These are phyloP conservation scores for Tylochromis polylepis DNA, from an alignment of 2,113 vertebrate species.

Conservation along the genomic window DNA sequence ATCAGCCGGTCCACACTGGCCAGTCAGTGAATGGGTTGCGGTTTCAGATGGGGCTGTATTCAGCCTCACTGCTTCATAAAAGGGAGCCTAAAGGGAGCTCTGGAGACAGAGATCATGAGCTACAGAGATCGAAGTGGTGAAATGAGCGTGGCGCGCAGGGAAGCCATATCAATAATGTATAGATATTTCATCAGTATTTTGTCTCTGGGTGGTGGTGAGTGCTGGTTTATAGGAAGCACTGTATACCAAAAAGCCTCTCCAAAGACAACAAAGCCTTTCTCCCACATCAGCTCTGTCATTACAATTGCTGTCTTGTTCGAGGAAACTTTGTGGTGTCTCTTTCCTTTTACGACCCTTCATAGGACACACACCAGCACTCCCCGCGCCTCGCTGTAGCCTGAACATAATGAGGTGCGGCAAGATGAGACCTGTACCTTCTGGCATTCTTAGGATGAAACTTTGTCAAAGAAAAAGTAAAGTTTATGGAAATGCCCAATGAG, in stretches of 20 bases:
- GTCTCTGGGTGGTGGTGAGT: not conserved
- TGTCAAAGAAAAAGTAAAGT: not conserved
- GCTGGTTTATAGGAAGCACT: not conserved
- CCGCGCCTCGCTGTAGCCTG: not conserved
- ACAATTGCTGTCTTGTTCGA: not conserved
- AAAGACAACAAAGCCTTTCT: not conserved
- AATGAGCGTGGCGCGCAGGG: not conserved
- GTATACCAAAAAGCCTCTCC: not conserved
- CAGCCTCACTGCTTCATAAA: not conserved
- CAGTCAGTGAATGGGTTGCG: not conserved
- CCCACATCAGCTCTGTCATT: not conserved
- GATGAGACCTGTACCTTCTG: constrained; percentile 18
- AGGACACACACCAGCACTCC: not conserved
- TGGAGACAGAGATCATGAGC: not conserved
- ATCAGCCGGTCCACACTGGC: not conserved
- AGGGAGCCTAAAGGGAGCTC: not conserved
- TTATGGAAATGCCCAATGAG: not conserved
- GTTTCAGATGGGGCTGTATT: not conserved
- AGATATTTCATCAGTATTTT: not conserved
- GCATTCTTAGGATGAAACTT: constrained; percentile 1
- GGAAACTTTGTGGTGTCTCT: not conserved
- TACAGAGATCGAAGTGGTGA: not conserved
- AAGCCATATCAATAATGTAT: constrained; percentile 27
- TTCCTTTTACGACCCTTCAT: constrained; percentile 2
- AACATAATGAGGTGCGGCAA: constrained; percentile 20